Evolutionary conservation across 2,113 vertebrate genomes (phyloP).

Genomic region (Thamnaconus septentrionalis): DNA sequence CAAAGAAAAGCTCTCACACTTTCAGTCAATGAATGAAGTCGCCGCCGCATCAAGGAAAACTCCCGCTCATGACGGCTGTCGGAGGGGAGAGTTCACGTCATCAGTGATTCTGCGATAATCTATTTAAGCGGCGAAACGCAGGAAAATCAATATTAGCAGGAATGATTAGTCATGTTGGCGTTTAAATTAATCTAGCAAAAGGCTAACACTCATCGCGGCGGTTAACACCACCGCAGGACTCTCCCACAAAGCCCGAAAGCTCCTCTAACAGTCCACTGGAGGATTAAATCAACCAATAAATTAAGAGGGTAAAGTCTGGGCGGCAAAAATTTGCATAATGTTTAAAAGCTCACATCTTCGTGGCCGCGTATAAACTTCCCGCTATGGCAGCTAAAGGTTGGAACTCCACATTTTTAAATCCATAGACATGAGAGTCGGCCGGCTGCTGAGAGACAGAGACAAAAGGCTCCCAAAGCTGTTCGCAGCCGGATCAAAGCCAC

Average conservation of each 20-base stretch:
- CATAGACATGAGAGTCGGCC: background rate
- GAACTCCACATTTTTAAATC: slow-evolving; percentile 9
- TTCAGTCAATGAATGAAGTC: no score
- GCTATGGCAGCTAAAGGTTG: slow-evolving; percentile 13
- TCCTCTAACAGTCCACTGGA: background rate
- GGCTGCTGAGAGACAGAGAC: background rate
- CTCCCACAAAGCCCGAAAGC: slow-evolving; percentile 21
- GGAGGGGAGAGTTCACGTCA: no score
- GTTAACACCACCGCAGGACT: slow-evolving; percentile 6
- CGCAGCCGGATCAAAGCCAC: slow-evolving; percentile 20
- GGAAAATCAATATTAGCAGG: slow-evolving; percentile 11
- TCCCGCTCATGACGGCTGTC: no score
- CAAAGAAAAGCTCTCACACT: no score
- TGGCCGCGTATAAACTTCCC: slow-evolving; percentile 5
- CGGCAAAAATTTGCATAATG: background rate
- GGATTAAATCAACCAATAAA: background rate
- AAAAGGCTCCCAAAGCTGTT: slow-evolving; percentile 7
- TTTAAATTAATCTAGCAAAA: slow-evolving; percentile 30
- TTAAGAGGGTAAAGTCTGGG: background rate
- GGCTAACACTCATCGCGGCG: background rate
- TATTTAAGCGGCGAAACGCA: background rate
- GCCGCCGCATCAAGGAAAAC: no score
- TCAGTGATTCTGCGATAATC: slow-evolving; percentile 15
- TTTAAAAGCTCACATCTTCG: slow-evolving; percentile 15
- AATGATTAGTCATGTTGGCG: slow-evolving; percentile 7